Conservation (phyloP, 2,888 invertebrate genomes). For the Caradrina clavipalpis region DNA sequence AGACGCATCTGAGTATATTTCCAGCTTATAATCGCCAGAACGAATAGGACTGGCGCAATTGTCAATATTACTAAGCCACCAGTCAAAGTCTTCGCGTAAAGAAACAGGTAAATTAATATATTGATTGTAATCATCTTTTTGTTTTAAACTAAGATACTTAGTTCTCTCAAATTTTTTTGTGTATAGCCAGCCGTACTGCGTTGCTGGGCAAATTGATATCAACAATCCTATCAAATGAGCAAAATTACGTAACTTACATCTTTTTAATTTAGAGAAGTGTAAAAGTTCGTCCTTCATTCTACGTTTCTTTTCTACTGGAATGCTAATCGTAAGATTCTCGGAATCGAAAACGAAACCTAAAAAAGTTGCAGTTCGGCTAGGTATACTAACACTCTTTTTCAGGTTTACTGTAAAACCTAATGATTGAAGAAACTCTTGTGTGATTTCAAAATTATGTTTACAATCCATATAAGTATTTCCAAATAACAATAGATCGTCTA, state of each 20-base stretch:
- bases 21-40: not conserved
- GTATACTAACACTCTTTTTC: conserved; percentile 9
- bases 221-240: conserved; percentile 13
- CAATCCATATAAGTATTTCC: not conserved
- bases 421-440: too few relatives aligned
- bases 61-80: conserved; percentile 20
- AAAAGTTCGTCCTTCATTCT: not conserved
- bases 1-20: conserved; percentile 20
- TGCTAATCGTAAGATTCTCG: not conserved
- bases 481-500: conserved; percentile 10
- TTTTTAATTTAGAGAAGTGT: conserved; percentile 4
- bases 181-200: conserved; percentile 8
- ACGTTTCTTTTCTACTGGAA: conserved; percentile 7
- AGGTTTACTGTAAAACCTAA: not conserved
- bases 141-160: too few relatives aligned
- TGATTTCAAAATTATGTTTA: too few relatives aligned
- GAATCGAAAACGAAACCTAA: conserved; percentile 12
- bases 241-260: conserved; percentile 5
- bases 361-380: conserved; percentile 1
- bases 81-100: conserved; percentile 6
- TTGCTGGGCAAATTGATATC: conserved; percentile 9
- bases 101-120: too few relatives aligned
- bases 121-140: too few relatives aligned
- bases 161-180: not conserved
- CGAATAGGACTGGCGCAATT: conserved; percentile 4